These are phyloP conservation scores for Sinocyclocheilus maitianheensis DNA, from an alignment of 2,113 vertebrate species.

Conservation along the genomic window DNA sequence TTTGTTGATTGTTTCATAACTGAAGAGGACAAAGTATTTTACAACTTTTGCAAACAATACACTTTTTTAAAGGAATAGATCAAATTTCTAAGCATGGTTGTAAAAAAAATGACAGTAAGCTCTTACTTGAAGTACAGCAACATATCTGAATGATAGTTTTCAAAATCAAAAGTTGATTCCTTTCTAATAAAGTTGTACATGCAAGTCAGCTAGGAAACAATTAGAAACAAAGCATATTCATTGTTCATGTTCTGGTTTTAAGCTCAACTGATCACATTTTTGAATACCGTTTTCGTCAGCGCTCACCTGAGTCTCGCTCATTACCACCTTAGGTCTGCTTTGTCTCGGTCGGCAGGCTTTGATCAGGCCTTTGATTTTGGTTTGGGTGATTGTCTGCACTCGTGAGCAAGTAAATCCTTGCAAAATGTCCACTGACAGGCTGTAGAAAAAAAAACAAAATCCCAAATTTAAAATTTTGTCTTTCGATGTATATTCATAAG, in stretches of 20 bases:
- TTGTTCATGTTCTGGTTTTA: neutral
- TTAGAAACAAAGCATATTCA: neutral
- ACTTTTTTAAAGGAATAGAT: neutral
- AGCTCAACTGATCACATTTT: neutral
- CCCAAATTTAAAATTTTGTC: neutral
- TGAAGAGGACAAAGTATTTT: conserved; percentile 8
- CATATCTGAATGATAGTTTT: conserved; percentile 49
- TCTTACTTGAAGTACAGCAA: conserved; percentile 56
- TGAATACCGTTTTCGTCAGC: neutral
- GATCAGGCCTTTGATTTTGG: conserved; percentile 22
- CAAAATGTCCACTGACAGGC: conserved; percentile 45
- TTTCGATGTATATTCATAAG: conserved; percentile 5
- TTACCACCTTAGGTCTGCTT: neutral
- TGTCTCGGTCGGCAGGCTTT: conserved; percentile 34
- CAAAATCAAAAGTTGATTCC: conserved; percentile 32
- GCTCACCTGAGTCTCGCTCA: conserved; percentile 51
- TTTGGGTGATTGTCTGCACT: neutral
- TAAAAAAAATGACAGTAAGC: neutral
- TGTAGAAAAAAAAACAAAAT: conserved; percentile 14
- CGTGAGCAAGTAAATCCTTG: conserved; percentile 53
- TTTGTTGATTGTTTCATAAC: conserved; percentile 45
- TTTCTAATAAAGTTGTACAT: conserved; percentile 48
- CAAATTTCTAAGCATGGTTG: neutral
- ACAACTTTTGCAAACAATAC: neutral
- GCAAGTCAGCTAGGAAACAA: conserved; percentile 50